Evolutionary conservation across 1,140 invertebrate species (phyloP).

Genomic region (honey bee (Apis mellifera)): DNA sequence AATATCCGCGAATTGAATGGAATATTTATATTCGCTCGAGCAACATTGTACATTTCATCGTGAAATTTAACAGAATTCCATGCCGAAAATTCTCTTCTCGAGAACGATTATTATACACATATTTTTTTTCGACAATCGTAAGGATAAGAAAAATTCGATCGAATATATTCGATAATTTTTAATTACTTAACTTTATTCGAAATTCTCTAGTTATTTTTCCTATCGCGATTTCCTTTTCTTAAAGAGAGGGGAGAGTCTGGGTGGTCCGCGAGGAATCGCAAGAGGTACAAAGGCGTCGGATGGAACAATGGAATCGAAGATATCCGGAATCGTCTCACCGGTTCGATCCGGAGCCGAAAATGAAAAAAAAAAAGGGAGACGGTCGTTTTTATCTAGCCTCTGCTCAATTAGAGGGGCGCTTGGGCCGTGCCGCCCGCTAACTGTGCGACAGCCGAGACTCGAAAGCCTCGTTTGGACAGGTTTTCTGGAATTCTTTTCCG

Average conservation of each 20-base stretch:
- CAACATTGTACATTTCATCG: too few relatives aligned
- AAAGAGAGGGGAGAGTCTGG: not conserved
- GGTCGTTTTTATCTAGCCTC: constrained; percentile 6
- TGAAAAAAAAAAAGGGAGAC: not conserved
- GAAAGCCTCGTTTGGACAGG: constrained; percentile 57
- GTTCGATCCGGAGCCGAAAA: not conserved
- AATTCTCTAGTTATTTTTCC: not conserved
- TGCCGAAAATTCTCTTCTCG: too few relatives aligned
- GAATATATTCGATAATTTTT: too few relatives aligned
- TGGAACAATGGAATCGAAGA: constrained; percentile 15
- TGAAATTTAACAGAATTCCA: too few relatives aligned
- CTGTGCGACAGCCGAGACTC: not conserved
- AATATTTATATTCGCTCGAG: constrained; percentile 1
- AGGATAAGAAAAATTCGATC: too few relatives aligned
- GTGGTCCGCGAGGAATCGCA: not conserved
- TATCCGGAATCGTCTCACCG: not conserved
- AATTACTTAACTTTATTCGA: too few relatives aligned
- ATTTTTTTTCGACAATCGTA: too few relatives aligned
- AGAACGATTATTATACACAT: too few relatives aligned
- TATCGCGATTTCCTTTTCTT: constrained; percentile 17
- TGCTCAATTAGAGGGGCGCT: constrained; percentile 18
- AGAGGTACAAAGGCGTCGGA: not conserved
- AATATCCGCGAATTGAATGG: too few relatives aligned
- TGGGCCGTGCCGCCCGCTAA: not conserved
- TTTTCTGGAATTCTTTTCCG: constrained; percentile 59